Evolutionary conservation across 2,888 invertebrate species (phyloP), one percentile per base, ranked within the genome.

Genomic region (Tetranychus piercei): DNA sequence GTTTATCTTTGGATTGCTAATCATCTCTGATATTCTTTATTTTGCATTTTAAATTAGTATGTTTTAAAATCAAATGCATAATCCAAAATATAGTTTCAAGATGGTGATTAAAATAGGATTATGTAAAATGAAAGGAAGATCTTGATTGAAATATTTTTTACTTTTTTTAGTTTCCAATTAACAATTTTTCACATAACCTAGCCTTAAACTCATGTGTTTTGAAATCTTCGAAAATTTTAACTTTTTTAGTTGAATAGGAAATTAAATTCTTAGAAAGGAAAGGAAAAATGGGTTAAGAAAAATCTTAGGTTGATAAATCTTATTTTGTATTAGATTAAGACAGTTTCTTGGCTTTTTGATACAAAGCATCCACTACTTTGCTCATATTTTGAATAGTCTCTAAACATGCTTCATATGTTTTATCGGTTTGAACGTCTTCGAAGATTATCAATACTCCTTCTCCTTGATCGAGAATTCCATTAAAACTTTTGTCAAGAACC

Each of bases 301-400:
- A 55, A 55, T 9, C 11, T 55, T 55, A 55, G 55, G 55, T 55
- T 55, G 55, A 55, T 15, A 55, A 55, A 55, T 55, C 15, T 55
- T 55, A 15, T 55, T 55, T 55, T 9, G 15, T 55, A 15, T 55
- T 9, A 67, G 45, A 20, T 76, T 76, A 95, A 85, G 94, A 93
- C 79, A 99, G 87, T 85, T 96, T 96, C 86, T 97, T 96, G 79
- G 97, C 96, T 86, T 96, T 96, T 87, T 94, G 94, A 86, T 97
- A 99, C 80, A 99, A 88, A 74, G 96, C 94, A 84, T 99, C 99
- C 80, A 99, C 96, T 81, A 99, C 99, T 87, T 96, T 96, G 81
- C 96, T 94, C 94, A 99, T 95, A 84, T 92, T 94, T 83, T 95
- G 94, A 83, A 99, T 93, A 77, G 95, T 95, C 83, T 94, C 94